phyloP scores from a whole-genome alignment of 1,140 invertebrate genomes.

The Drosophila ohnishii region DNA sequence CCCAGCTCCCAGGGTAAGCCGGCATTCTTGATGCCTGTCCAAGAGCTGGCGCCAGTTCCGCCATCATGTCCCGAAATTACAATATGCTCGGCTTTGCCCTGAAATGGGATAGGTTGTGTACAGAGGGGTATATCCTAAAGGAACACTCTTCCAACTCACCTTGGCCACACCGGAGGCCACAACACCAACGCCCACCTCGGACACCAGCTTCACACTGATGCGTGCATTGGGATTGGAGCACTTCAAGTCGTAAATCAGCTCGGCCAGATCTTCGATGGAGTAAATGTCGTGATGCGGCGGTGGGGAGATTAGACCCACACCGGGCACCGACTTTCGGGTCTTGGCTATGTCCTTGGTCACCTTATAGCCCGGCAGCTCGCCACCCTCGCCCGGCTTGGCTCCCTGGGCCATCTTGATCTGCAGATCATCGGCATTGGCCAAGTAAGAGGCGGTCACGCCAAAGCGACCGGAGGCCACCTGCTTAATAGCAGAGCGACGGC shows the following conservation, averaged over 20 bases:
- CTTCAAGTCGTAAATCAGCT: conserved; percentile 99
- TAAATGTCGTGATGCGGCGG: conserved; percentile 99
- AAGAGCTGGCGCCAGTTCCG: conserved; percentile 98
- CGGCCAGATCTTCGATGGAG: conserved; percentile 99
- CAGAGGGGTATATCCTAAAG: background rate
- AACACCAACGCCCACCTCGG: conserved; percentile 98
- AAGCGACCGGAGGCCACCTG: conserved; percentile 99
- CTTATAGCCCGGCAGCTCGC: conserved; percentile 92
- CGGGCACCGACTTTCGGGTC: conserved; percentile 97
- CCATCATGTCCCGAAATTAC: conserved; percentile 99
- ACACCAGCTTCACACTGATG: conserved; percentile 99
- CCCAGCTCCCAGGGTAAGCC: conserved; percentile 99
- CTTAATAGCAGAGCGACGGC: conserved; percentile 92
- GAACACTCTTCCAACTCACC: conserved; percentile 83
- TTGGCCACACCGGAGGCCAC: conserved; percentile 99
- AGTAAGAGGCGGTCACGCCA: conserved; percentile 98
- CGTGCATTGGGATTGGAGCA: conserved; percentile 97
- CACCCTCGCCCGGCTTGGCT: conserved; percentile 97
- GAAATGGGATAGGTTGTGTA: background rate
- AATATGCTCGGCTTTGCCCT: conserved; percentile 99
- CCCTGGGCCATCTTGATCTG: conserved; percentile 99
- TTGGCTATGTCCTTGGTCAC: conserved; percentile 97
- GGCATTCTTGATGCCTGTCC: conserved; percentile 98
- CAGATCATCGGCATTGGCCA: conserved; percentile 97
- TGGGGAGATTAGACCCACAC: conserved; percentile 99